Base-by-base conservation (phyloP, 1,140 invertebrate genomes). In the Rhyzopertha dominica region DNA sequence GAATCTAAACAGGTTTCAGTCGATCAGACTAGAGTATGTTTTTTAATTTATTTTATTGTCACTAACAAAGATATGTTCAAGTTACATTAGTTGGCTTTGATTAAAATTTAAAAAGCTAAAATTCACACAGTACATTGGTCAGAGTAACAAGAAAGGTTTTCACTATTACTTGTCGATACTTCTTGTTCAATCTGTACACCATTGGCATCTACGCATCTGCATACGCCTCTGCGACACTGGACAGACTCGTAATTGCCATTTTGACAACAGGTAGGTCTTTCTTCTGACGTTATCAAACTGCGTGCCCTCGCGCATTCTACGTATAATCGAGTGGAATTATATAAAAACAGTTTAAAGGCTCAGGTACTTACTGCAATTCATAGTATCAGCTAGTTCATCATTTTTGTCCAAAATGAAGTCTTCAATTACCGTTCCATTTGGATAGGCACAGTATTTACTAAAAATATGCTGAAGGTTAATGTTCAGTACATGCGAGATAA, bases 221-320 rank as follows among this genome's bases (percentile, higher is more conserved):
- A 81, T 18, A 62, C 30, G 1, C 75, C 74, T 7, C 74, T 61
- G 8, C 73, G 67, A 56, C 78, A 81, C 56, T 81, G 79, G 36
- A 74, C 62, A 0, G 46, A 32, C 18, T 72, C 58, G 56, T 77
- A 81, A 59, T 78, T 81, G 9, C 80, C 80, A 61, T 76, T 78
- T 14, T 47, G 42, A 49, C 73, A 75, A 51, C 79, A 82, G 1
- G 61, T 51, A 0, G 78, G 77, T 36, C 69, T 61, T 49, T 76
- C 73, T 0, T 47, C 31, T 1, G 65, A 53, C 5, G 51, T 52
- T 61, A 79, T 68, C 2, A 78, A 36, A 23, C 58, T 49, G 5
- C 61, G 58, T 7, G 75, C 72, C 44, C 72, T 55, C 3, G 75
- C 75, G 58, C 78, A 81, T 59, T 79, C 77, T 80, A 13, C 28